These are phyloP conservation scores for Sylvilagus floridanus DNA, from an alignment of 2,797 vertebrate species.

Conservation along the genomic window DNA sequence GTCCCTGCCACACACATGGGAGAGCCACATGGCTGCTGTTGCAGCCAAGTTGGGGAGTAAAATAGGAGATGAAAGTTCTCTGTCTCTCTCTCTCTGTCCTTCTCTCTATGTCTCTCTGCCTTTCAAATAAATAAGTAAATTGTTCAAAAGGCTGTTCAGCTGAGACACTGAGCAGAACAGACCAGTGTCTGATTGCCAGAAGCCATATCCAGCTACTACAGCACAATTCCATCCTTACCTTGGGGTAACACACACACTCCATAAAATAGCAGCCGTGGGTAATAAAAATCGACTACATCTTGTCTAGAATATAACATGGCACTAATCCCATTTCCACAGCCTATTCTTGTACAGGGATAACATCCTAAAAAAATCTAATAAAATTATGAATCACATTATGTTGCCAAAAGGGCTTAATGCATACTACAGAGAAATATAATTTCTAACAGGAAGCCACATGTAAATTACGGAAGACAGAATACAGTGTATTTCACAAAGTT, in stretches of 20 bases:
- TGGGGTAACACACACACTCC: background rate
- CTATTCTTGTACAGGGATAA: background rate
- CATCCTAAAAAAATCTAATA: background rate
- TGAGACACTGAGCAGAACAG: background rate
- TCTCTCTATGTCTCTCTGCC: no score
- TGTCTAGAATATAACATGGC: background rate
- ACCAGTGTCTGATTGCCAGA: background rate
- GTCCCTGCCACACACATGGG: no score
- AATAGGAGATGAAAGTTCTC: no score
- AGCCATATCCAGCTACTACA: background rate
- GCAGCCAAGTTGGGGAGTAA: no score
- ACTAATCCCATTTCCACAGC: background rate
- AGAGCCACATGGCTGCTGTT: no score
- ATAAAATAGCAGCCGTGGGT: background rate
- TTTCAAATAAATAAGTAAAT: no score
- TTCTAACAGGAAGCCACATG: background rate
- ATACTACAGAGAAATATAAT: background rate
- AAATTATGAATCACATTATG: background rate
- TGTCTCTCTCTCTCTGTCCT: no score
- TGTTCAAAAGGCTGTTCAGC: background rate
- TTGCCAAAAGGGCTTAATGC: slow-evolving; percentile 6
- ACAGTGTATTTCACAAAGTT: background rate
- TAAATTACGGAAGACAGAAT: background rate
- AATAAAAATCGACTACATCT: background rate
- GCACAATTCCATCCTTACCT: background rate